Evolutionary conservation across 2,888 invertebrate species (phyloP), one percentile per base, ranked within the genome.

Genomic region (Rhodophaea formosa): DNA sequence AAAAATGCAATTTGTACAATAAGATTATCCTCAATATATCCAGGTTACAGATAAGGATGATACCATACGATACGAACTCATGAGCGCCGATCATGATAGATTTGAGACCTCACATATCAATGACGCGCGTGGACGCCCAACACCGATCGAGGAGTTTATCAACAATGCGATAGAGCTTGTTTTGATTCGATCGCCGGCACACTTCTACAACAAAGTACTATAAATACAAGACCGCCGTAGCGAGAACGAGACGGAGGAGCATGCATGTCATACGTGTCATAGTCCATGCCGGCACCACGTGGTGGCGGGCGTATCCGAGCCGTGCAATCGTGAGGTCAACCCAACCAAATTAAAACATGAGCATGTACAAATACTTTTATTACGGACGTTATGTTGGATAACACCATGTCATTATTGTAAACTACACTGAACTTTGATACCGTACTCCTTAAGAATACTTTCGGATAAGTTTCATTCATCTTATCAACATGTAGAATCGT

Each of bases 221-320:
- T 59, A 57, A 65, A 67, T 62, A 68, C 59, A 63, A 64, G 62
- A 58, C 46, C 45, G 55, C 58, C 56, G 58, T 29, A 62, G 75
- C 69, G 63, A 62, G 73, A 74, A 62, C 42, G 71, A 66, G 75
- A 77, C 66, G 64, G 69, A 67, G 54, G 66, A 75, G 69, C 84
- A 86, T 79, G 81, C 73, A 65, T 62, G 58, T 58, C 66, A 68
- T 79, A 80, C 84, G 81, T 82, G 83, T 67, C 60, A 57, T 35
- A 65, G 62, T 62, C 63, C 79, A 80, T 74, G 77, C 78, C 67
- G 70, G 59, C 67, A 72, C 67, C 77, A 76, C 81, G 82, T 83
- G 76, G 44, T 16, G 8, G 8, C 2, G 16, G 8, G 8, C 2
- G 16, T 55, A 42, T 39, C 47, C 45, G 16, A 42, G 39, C 14